Base-by-base conservation (phyloP, 2,888 invertebrate genomes). In the Balanococcus diminutus region DNA sequence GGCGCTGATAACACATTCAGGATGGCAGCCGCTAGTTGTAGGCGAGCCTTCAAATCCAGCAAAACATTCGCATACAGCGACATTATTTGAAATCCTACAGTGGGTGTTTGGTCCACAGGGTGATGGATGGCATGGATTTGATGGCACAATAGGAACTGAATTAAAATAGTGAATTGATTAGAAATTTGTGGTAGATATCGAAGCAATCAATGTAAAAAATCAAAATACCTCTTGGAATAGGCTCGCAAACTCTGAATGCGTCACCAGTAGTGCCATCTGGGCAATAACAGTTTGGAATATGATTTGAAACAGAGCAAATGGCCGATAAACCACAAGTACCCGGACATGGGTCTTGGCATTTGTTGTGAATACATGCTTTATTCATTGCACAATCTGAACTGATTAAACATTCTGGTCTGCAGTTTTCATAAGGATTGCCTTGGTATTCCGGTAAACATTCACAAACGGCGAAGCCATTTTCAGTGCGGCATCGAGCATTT, bases 101-200 rank as follows among this genome's bases (percentile, higher is more conserved):
- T 93, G 90, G 19, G 96, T 94, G 89, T 95, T 94, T 2, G 93
- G 92, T 32, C 96, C 96, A 89, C 96, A 96, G 11, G 95, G 95
- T 36, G 91, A 91, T 87, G 92, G 92, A 84, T 90, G 89, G 88
- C 92, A 92, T 19, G 92, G 92, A 88, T 92, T 90, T 8, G 87
- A 87, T 87, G 88, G 88, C 28, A 89, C 31, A 14, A 82, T 51
- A 28, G 82, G 82, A 14, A 22, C 82, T 42, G 51, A 22, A 22
- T 46, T 3, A 22, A 82, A 28, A 51, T 25, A n/a, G n/a, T n/a
- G 32, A 36, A 32, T 19, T 25, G 14, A 22, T 11, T 42, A 22
- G 19, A 28, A 82, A 82, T 82, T 42, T 82, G 8, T 42, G 5
- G 8, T 82, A 3, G 8, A 19, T 22, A 82, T 9, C 5, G 16